A percentile compares a stretch with the other conserved stretches of the same genome.
phyloP scores from a whole-genome alignment of 2,797 vertebrate species.

The Squalus acanthias region DNA sequence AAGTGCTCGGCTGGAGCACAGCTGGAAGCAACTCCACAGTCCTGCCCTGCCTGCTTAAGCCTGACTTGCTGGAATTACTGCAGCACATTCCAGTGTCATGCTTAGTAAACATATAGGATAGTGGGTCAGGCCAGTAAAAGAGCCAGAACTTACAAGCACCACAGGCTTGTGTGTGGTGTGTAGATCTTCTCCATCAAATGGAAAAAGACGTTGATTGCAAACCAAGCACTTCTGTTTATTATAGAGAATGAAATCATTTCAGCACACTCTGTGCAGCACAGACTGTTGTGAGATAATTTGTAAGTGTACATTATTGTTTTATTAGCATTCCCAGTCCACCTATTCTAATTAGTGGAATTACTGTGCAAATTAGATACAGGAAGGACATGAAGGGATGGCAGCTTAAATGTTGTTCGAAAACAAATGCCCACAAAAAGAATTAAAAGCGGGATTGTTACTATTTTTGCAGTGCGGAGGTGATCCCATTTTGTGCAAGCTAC shows the following conservation, averaged over 20 bases:
- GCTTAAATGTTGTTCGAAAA: not conserved
- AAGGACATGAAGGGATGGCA: constrained; percentile 9
- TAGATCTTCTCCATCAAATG: not conserved
- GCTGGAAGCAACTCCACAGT: not conserved
- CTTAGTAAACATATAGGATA: constrained; percentile 12
- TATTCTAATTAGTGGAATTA: constrained; percentile 31
- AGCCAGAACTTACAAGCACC: not conserved
- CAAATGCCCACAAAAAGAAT: not conserved
- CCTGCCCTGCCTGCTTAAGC: not conserved
- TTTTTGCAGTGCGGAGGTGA: not conserved
- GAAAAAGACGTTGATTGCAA: not conserved
- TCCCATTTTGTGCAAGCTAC: not conserved
- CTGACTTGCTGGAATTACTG: not conserved
- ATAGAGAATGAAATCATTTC: constrained; percentile 19
- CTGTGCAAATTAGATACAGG: constrained; percentile 19
- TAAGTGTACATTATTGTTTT: constrained; percentile 17
- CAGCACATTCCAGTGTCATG: not conserved
- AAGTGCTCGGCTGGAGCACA: not conserved
- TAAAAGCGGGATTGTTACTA: not conserved
- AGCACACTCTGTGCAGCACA: not conserved
- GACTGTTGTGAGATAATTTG: constrained; percentile 23
- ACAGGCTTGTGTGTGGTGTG: not conserved
- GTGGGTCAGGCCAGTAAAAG: not conserved
- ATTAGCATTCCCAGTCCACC: constrained; percentile 27
- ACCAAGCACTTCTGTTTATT: not conserved